Base-by-base conservation (phyloP, 1,140 invertebrate species). In the Drosophila equinoxialis region DNA sequence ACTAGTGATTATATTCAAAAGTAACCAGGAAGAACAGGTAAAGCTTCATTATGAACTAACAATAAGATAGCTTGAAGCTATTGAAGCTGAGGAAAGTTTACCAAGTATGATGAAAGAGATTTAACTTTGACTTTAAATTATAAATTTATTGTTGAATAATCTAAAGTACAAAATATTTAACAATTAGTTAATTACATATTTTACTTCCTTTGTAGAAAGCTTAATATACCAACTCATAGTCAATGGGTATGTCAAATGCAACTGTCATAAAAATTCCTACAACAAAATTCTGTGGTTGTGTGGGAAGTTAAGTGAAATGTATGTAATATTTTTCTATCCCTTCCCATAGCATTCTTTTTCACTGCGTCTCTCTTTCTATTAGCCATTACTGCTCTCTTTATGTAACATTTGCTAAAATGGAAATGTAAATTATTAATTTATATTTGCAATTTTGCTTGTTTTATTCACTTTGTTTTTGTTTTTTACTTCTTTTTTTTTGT, bases 361-460 rank as follows among this genome's bases (percentile, higher is more conserved):
- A 17, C 1, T 14, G 5, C 1, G 7, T 20, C 6, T 20, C 45
- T 4, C 45, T 51, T 3, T 23, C 17, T 20, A 7, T 48, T 14
- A 20, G 14, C 17, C 10, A 8, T 20, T 48, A 2, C 45, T 48
- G 45, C 7, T 7, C 17, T 14, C 45, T 17, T 48, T 45, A 42
- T 35, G 58, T 23, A 60, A 60, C 58, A 60, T 66, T 59, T 59
- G 55, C 45, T 42, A 65, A 66, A 58, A 59, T 66, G 70, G 60
- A 58, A 62, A 68, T 69, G 69, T 77, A 69, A 77, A 77, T 77
- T 77, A 77, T 69, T 57, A 77, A 74, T 77, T 77, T 77, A 62
- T 77, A 62, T 74, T 70, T 77, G 63, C 57, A 73, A 75, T 65
- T 65, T 65, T 57, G n/a, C 14, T 14, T 60, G 58, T 23, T 59